Percentiles rank a stretch among this genome's conserved stretches.
Conservation (phyloP, 2,797 vertebrate genomes). For the Pseudopleuronectes americanus region DNA sequence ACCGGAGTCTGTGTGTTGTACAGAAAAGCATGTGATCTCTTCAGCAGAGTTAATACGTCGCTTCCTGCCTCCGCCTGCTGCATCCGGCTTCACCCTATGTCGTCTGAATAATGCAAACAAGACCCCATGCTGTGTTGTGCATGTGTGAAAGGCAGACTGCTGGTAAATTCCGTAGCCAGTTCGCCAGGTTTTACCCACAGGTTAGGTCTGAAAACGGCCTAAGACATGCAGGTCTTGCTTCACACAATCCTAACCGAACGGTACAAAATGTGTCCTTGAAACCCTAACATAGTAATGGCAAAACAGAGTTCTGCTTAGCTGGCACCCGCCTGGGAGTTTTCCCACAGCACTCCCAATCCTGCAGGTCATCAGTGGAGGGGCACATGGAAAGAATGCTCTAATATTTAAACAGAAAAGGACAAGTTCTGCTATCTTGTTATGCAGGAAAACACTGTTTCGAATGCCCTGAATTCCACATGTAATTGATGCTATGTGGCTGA, state of each 20-base stretch:
- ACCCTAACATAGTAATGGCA: conserved; percentile 26
- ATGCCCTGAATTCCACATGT: conserved; percentile 89
- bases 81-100: no score
- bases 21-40: no score
- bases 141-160: no score
- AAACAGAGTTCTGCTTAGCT: conserved; percentile 54
- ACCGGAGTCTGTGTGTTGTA: no score
- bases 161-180: no score
- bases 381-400: conserved; percentile 83
- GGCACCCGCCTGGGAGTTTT: conserved; percentile 72
- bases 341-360: conserved; percentile 76
- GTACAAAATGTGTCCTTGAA: conserved; percentile 31
- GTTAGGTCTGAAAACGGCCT: not conserved
- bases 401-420: conserved; percentile 84
- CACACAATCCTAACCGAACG: conserved; percentile 8
- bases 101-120: no score
- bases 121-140: no score
- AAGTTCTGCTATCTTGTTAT: conserved; percentile 82
- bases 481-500: conserved; percentile 86
- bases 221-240: not conserved
- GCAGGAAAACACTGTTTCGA: conserved; percentile 79
- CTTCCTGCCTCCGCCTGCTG: no score
- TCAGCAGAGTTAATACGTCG: no score
- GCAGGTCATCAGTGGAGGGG: conserved; percentile 70
- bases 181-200: no score